Evolutionary conservation across 1,140 invertebrate genomes (phyloP).

Genomic region (Eupristina koningsbergeri): DNA sequence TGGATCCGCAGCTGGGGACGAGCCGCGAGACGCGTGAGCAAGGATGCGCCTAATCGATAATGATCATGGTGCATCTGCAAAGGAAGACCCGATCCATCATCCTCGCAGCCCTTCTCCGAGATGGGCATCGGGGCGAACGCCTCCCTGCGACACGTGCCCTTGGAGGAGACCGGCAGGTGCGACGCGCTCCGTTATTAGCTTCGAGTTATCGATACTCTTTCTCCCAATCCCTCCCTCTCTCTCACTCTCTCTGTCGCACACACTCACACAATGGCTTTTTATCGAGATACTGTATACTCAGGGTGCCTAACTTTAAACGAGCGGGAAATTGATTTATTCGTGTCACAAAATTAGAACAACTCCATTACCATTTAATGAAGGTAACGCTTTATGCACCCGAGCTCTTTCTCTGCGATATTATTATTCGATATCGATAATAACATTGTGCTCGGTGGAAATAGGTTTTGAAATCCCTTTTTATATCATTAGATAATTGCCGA

Average conservation of each 20-base stretch:
- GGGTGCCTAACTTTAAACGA: background rate
- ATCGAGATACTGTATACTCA: background rate
- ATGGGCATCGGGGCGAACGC: background rate
- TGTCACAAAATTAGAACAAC: background rate
- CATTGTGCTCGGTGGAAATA: background rate
- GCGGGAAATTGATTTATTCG: no score
- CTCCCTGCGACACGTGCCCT: background rate
- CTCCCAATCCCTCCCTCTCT: no score
- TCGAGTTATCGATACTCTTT: background rate
- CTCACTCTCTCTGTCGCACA: no score
- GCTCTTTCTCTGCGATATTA: background rate
- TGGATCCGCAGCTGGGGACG: background rate
- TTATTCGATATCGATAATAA: background rate
- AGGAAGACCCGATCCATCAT: constrained; percentile 69
- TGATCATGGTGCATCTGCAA: constrained; percentile 62
- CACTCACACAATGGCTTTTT: background rate
- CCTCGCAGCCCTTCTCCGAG: constrained; percentile 40
- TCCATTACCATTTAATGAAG: background rate
- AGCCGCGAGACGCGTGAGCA: constrained; percentile 32
- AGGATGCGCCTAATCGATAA: constrained; percentile 65
- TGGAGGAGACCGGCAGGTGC: background rate
- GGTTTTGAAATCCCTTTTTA: background rate
- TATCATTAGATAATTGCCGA: no score
- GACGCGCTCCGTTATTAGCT: background rate
- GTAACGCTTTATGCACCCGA: background rate